These are phyloP conservation scores for Rhinogobius similis DNA, from an alignment of 2,113 vertebrate genomes.

Conservation along the genomic window DNA sequence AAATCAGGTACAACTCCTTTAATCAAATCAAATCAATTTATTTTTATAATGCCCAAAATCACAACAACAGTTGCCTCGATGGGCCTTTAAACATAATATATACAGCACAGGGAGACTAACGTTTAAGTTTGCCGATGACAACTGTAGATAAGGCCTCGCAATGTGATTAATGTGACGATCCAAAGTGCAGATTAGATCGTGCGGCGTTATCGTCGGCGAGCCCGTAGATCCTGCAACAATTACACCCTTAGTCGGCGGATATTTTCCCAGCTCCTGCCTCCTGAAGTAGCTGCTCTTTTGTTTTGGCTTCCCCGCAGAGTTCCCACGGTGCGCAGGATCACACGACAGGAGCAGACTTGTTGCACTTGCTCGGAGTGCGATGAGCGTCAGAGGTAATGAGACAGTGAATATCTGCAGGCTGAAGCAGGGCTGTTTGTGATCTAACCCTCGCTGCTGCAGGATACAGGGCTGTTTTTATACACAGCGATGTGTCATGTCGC, in stretches of 20 bases:
- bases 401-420: slow-evolving; percentile 27
- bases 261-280: not conserved
- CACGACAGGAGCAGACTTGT: slow-evolving; percentile 39
- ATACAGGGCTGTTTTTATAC: slow-evolving; percentile 5
- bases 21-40: too few species aligned
- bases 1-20: too few species aligned
- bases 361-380: slow-evolving; percentile 36
- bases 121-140: too few species aligned
- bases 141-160: too few species aligned
- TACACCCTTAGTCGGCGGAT: not conserved
- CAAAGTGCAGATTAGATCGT: not conserved
- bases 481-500: slow-evolving; percentile 1
- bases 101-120: too few species aligned
- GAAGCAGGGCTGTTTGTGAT: slow-evolving; percentile 14
- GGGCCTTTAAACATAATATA: not conserved
- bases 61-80: too few species aligned
- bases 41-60: too few species aligned
- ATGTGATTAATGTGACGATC: too few species aligned
- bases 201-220: not conserved
- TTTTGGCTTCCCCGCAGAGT: slow-evolving; percentile 17
- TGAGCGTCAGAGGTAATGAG: slow-evolving; percentile 36
- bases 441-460: slow-evolving; percentile 1
- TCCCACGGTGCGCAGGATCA: slow-evolving; percentile 16
- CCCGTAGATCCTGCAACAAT: not conserved
- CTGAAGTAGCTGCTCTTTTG: not conserved